phyloP scores from a whole-genome alignment of 2,888 invertebrate species.

The Stratiomys singularior region DNA sequence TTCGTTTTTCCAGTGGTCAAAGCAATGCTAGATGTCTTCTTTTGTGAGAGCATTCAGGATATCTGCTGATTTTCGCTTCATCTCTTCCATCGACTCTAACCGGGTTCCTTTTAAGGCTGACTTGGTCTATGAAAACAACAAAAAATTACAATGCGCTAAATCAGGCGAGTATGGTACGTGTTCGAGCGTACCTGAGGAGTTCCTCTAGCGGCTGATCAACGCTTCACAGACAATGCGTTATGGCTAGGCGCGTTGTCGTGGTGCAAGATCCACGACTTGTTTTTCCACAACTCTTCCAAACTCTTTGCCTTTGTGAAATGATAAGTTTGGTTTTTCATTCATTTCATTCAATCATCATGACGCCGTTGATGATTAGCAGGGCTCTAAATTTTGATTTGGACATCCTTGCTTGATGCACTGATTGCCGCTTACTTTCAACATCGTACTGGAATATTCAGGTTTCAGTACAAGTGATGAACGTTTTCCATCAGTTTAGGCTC shows the following conservation, averaged over 20 bases:
- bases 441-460: too few species aligned
- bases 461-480: slow-evolving; percentile 6
- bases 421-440: too few species aligned
- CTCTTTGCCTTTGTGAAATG: background rate
- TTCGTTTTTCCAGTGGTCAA: too few species aligned
- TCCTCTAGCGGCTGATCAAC: background rate
- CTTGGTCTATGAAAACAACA: background rate
- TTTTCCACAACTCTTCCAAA: background rate
- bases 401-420: background rate
- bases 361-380: background rate
- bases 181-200: background rate
- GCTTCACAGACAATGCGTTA: background rate
- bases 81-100: too few species aligned
- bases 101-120: too few species aligned
- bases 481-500: slow-evolving; percentile 7
- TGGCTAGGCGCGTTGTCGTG: background rate
- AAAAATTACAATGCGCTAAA: background rate
- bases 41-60: background rate
- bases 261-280: slow-evolving; percentile 5
- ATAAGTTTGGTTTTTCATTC: background rate
- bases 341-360: background rate
- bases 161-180: background rate
- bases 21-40: background rate
- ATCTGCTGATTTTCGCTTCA: background rate
- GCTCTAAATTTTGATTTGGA: slow-evolving; percentile 2